Evolutionary conservation across 2,888 invertebrate genomes (phyloP), one percentile per base, ranked within the genome.

Genomic region (Tetanocera ferruginea): DNA sequence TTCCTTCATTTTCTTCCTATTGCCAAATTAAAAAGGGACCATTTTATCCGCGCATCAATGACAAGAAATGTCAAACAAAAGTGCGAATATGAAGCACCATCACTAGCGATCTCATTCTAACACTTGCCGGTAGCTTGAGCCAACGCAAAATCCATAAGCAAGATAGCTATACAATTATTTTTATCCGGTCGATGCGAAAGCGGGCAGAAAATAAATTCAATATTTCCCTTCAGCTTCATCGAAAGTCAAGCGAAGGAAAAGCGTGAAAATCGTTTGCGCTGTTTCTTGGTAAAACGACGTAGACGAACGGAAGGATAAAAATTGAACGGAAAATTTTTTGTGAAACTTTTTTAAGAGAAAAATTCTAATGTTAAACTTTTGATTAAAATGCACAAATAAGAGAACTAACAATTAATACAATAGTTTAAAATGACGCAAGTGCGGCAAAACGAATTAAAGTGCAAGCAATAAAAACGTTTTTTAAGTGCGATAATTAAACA

Each of bases 191-290:
- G 57, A 8, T 57, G 72, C 57, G 37, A 72, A 57, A 72, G 31
- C 31, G 23, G 72, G 57, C 23, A 57, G 57, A 72, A 55, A 57
- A 72, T 72, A 37, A 72, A 57, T n/a, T 37, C 72, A 25, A 57
- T 37, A 72, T 60, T 57, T 57, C 25, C 37, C 37, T 57, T 72
- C 57, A 23, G 69, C 51, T 37, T 72, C 37, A 57, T 37, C 19
- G 55, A 72, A 72, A 72, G 72, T 57, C 72, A 74, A 49, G 25
- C 49, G 62, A 74, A 74, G 64, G 37, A 74, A 74, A 74, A 74
- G 62, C 74, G 74, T 74, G 74, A 74, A 74, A 74, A 74, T 74
- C 74, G 49, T 74, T 62, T 49, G 49, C 52, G n/a, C 66, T n/a
- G 64, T n/a, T 64, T 17, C 69, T 69, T 69, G 51, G 67, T 31